Evolutionary conservation across 2,797 vertebrate genomes (phyloP).

Genomic region (Cephalopachus bancanus): DNA sequence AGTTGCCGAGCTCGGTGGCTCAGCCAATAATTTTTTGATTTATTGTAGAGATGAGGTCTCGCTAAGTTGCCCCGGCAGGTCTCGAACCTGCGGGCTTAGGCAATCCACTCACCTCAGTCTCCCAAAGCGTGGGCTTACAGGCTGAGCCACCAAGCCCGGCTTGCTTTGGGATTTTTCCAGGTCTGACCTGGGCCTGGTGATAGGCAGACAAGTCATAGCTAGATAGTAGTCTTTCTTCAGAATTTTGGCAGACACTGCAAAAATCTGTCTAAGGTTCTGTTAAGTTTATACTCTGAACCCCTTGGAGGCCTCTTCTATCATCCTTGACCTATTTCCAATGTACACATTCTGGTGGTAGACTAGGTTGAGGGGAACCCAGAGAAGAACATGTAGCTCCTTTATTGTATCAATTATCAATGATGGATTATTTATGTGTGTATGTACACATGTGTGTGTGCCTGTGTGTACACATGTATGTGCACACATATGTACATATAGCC

Average conservation of each 20-base stretch:
- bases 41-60: too few relatives aligned
- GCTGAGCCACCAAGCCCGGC: too few relatives aligned
- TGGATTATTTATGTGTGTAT: not conserved
- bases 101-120: too few relatives aligned
- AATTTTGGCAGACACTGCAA: slow-evolving; percentile 44
- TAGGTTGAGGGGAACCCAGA: not conserved
- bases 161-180: not conserved
- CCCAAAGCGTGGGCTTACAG: too few relatives aligned
- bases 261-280: not conserved
- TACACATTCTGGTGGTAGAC: not conserved
- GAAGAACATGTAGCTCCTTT: slow-evolving; percentile 9
- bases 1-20: not conserved
- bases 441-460: not conserved
- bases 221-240: not conserved
- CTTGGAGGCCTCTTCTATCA: not conserved
- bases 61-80: too few relatives aligned
- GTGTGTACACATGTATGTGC: not conserved
- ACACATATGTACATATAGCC: not conserved
- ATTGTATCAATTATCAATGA: not conserved
- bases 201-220: not conserved
- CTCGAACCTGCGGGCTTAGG: too few relatives aligned
- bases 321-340: not conserved
- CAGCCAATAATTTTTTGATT: too few relatives aligned
- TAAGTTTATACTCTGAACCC: not conserved
- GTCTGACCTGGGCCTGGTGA: not conserved